These are phyloP conservation scores for Caerostris extrusa DNA, from an alignment of 1,140 invertebrate species.

Conservation along the genomic window DNA sequence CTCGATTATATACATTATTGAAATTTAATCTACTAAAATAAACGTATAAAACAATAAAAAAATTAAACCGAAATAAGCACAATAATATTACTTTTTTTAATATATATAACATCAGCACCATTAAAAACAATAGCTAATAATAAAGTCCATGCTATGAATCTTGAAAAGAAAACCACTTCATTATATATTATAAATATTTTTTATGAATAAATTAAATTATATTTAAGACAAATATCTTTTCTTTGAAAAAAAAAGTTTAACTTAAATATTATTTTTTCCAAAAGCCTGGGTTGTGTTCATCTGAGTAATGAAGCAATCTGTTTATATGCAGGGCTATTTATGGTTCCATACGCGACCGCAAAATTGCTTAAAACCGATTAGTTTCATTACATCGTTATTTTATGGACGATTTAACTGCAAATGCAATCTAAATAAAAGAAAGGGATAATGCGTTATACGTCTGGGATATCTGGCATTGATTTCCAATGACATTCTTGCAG, in stretches of 20 bases:
- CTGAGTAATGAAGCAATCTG: background rate
- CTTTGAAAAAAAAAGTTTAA: background rate
- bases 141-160: no score
- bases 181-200: no score
- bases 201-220: background rate
- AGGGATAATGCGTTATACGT: background rate
- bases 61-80: no score
- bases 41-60: no score
- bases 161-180: no score
- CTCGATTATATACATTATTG: no score
- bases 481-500: slow-evolving; percentile 22
- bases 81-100: no score
- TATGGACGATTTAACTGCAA: slow-evolving; percentile 27
- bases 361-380: background rate
- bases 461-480: slow-evolving; percentile 22
- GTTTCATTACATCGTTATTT: slow-evolving; percentile 19
- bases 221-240: background rate
- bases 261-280: background rate
- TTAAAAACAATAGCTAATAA: no score
- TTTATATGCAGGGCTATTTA: background rate
- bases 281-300: background rate
- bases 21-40: no score
- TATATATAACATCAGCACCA: no score
- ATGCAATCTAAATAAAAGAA: slow-evolving; percentile 20
- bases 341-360: background rate